These are phyloP conservation scores for Tachystola acroxantha DNA, from an alignment of 2,888 invertebrate genomes.

Conservation along the genomic window DNA sequence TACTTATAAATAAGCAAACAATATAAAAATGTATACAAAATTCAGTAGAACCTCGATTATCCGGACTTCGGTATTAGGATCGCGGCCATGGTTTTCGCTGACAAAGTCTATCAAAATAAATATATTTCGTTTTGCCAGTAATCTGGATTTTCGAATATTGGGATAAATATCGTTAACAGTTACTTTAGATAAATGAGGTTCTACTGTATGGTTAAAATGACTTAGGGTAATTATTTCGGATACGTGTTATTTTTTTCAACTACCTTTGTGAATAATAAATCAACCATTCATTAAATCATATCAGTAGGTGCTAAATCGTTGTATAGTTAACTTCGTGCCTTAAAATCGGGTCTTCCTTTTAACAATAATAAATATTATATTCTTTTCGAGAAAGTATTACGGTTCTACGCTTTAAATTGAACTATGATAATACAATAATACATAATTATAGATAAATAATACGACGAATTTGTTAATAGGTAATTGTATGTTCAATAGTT, in stretches of 20 bases:
- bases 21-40: neutral
- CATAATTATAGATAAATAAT: slow-evolving; percentile 21
- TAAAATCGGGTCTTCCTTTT: slow-evolving; percentile 56
- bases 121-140: no score
- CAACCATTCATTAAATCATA: slow-evolving; percentile 3
- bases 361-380: slow-evolving; percentile 22
- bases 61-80: no score
- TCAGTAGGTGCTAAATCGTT: slow-evolving; percentile 45
- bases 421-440: slow-evolving; percentile 25
- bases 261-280: no score
- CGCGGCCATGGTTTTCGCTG: no score
- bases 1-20: slow-evolving; percentile 7
- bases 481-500: slow-evolving; percentile 22
- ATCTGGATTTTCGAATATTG: no score
- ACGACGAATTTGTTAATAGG: slow-evolving; percentile 40
- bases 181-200: no score
- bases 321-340: slow-evolving; percentile 42
- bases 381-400: slow-evolving; percentile 62
- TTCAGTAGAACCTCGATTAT: neutral
- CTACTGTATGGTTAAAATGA: no score
- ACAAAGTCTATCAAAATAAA: no score
- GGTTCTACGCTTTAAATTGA: slow-evolving; percentile 71
- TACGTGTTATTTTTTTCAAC: no score
- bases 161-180: no score
- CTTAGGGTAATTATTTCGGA: no score